Conservation (phyloP, 92 coral and sea anemone species). For the Micromussa lordhowensis region DNA sequence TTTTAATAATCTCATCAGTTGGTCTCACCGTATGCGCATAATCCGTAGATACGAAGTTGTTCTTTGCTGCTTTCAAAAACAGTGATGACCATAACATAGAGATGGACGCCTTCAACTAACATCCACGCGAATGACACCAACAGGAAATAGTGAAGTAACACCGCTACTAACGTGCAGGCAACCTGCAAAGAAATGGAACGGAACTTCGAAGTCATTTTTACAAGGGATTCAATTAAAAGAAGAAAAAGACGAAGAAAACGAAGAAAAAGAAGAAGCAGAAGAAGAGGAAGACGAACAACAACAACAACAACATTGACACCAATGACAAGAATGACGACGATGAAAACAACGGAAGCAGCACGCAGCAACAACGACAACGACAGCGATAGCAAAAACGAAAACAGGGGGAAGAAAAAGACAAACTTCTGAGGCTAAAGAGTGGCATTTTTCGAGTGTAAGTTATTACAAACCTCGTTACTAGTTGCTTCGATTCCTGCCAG, state of each 20-base stretch:
- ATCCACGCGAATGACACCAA: slow-evolving; percentile 75
- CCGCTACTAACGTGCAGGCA: slow-evolving; percentile 64
- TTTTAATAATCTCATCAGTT: no score
- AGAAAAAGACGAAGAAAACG: neutral
- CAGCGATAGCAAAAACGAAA: neutral
- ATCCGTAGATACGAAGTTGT: slow-evolving; percentile 51
- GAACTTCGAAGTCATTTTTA: no score
- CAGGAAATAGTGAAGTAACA: slow-evolving; percentile 73
- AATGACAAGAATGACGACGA: neutral
- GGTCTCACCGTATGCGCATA: slow-evolving; percentile 68
- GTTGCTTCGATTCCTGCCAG: slow-evolving; percentile 77
- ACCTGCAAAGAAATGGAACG: slow-evolving; percentile 27
- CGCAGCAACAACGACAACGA: neutral
- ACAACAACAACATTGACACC: neutral
- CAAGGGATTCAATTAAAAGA: no score
- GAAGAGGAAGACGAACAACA: neutral
- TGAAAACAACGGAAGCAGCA: neutral
- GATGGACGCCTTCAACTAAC: slow-evolving; percentile 73
- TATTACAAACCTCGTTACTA: slow-evolving; percentile 53
- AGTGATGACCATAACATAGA: slow-evolving; percentile 73
- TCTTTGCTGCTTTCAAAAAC: slow-evolving; percentile 72
- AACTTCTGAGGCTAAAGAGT: neutral
- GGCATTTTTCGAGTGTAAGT: neutral
- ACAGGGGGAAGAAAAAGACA: neutral
- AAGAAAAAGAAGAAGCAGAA: neutral